Evolutionary conservation across 2,888 invertebrate genomes (phyloP), one percentile per base, ranked within the genome.

Genomic region (Petrolisthes cinctipes): DNA sequence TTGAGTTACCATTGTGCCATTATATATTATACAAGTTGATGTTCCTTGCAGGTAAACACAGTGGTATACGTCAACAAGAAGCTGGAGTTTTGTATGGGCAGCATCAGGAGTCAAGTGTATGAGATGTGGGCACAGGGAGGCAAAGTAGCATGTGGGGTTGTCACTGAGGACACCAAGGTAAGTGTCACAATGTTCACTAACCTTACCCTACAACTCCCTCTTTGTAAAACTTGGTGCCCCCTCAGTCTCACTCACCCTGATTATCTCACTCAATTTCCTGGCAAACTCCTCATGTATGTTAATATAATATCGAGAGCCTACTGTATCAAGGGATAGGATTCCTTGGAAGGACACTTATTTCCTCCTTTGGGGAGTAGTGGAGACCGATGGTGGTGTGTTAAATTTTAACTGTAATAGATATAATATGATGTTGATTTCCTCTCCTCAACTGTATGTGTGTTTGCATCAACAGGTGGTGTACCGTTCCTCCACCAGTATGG

Each of bases 71-170:
- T 97, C 89, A 97, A 97, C 92, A 99, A 99, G 93, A 98, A 98
- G 93, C 95, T 99, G 76, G 98, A 98, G 93, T 98, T 97, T 93
- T 97, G 97, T 92, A 96, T 96, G 75, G 83, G 87, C 68, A 86
- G 88, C 54, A 88, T 91, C 17, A 86, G 93, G 88, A 92, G 93
- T 66, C 92, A 93, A 85, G 97, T 97, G 0, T 96, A 97, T 92
- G 98, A 99, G 94, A 97, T 99, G 96, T 99, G 98, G 98, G 96
- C 97, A 0, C 96, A 96, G 93, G 99, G 99, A 0, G 97, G 98
- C 92, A 94, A 97, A 91, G 97, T 99, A 5, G 97, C 98, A 0
- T 98, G 98, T 93, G 99, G 99, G 0, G 97, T 97, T 56, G 97
- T 99, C 80, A 97, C 96, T 0, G 96, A 98, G 91, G 97, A 98